Percentiles rank a stretch among this genome's conserved stretches.
These are phyloP conservation scores for Belonocnema kinseyi DNA, from an alignment of 1,140 invertebrate genomes.

Conservation along the genomic window DNA sequence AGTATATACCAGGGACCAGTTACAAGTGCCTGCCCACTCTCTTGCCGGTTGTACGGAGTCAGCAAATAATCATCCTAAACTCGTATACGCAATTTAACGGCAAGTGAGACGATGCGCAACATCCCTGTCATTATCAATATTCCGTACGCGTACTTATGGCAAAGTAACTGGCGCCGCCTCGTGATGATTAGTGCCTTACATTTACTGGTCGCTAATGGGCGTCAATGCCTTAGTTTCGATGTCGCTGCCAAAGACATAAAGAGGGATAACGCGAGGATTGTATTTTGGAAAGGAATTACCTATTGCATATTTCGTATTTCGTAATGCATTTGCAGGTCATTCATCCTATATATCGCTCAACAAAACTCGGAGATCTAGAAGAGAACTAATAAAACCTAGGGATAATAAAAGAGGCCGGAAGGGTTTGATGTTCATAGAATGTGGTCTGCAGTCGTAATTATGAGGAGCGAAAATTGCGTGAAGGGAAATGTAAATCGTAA, in stretches of 20 bases:
- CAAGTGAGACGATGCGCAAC: conserved; percentile 26
- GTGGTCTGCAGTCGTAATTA: too few relatives aligned
- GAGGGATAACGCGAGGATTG: background rate
- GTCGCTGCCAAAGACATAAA: background rate
- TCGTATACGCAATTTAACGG: conserved; percentile 29
- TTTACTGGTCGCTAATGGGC: background rate
- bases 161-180: conserved; percentile 27
- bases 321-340: too few relatives aligned
- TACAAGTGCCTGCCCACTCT: conserved; percentile 26
- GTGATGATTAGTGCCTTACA: conserved; percentile 6
- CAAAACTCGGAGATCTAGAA: too few relatives aligned
- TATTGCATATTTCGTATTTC: too few relatives aligned
- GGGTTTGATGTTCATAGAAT: too few relatives aligned
- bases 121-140: conserved; percentile 28
- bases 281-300: too few relatives aligned
- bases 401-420: too few relatives aligned
- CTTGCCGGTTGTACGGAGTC: conserved; percentile 14
- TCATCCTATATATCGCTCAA: too few relatives aligned
- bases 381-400: too few relatives aligned
- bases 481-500: too few relatives aligned
- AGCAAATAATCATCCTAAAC: conserved; percentile 29
- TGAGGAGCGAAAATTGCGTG: too few relatives aligned
- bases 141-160: conserved; percentile 1
- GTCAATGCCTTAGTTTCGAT: background rate
- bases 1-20: conserved; percentile 25